Evolutionary conservation across 2,888 invertebrate genomes (phyloP), one percentile per base, ranked within the genome.

Genomic region (Microctonus brassicae): DNA sequence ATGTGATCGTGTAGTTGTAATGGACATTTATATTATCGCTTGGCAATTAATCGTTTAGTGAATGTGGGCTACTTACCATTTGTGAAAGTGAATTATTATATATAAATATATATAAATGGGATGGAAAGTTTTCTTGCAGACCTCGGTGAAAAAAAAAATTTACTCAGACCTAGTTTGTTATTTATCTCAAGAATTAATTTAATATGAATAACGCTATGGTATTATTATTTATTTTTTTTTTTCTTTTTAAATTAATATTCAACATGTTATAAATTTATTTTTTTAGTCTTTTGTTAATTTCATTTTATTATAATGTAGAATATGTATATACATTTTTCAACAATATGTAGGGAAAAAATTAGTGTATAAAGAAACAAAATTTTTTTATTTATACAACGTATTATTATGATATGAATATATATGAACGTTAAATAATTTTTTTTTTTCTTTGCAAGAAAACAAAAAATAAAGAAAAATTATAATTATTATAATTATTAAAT

Each of bases 401-500:
- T n/a, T n/a, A 29, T n/a, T 5, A 24, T 13, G 29, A 13, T 29
- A 33, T 17, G 17, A 26, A 26, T 29, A n/a, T 29, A n/a, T 29
- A 60, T 60, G 10, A 4, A 17, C 3, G 5, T 60, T 60, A 9
- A 11, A 33, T 60, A 39, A 39, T 39, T 39, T n/a, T 22, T 39
- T 39, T 39, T 39, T 7, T 22, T 39, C 39, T 4, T 76, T 80
- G 76, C 58, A 73, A 39, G 75, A 77, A 29, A 58, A 5, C 20
- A 29, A 39, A 39, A 22, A 20, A 13, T 1, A 34, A 60, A 60
- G 20, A 60, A 60, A 29, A 60, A 60, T 34, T 77, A n/a, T n/a
- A 79, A 82, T 80, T 78, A 60, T 34, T 77, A n/a, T n/a, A 79
- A 82, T 80, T 78, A 60, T 34, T 77, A 79, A 82, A 80, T 78